Evolutionary conservation across 2,888 invertebrate species (phyloP).

Genomic region (Brachypalpus laphriformis): DNA sequence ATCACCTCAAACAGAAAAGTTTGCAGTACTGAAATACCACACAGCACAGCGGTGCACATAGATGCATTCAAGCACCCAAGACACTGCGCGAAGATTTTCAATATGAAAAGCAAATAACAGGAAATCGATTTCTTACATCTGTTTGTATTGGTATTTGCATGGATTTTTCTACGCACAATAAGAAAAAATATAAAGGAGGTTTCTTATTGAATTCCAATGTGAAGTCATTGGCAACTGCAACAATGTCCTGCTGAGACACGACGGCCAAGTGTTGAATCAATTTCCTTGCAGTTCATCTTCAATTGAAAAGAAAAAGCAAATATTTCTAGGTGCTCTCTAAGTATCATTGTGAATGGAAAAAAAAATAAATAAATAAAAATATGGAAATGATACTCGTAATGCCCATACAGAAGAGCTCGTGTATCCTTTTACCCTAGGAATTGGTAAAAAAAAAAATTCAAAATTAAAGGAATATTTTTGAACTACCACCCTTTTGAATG

Average conservation of each 20-base stretch:
- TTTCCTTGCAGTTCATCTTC: background rate
- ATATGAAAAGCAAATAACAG: background rate
- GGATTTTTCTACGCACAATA: constrained; percentile 11
- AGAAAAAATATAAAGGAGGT: background rate
- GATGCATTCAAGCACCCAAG: background rate
- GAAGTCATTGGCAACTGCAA: background rate
- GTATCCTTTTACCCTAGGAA: background rate
- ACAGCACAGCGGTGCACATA: background rate
- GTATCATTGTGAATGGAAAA: background rate
- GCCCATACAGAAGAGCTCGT: background rate
- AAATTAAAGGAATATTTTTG: background rate
- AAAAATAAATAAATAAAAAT: constrained; percentile 15
- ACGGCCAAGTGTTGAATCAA: background rate
- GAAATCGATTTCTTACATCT: background rate
- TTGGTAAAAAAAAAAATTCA: background rate
- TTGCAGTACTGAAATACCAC: background rate
- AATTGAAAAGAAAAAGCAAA: background rate
- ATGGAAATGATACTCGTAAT: constrained; percentile 1
- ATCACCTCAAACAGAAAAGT: background rate
- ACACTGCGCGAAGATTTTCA: background rate
- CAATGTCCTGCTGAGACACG: background rate
- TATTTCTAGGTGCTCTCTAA: background rate
- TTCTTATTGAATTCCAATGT: background rate
- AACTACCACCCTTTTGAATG: background rate
- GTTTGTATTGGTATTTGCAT: constrained; percentile 5